Evolutionary conservation across 2,113 vertebrate species (phyloP), one percentile per base, ranked within the genome.

Genomic region (Lophotis ruficrista): DNA sequence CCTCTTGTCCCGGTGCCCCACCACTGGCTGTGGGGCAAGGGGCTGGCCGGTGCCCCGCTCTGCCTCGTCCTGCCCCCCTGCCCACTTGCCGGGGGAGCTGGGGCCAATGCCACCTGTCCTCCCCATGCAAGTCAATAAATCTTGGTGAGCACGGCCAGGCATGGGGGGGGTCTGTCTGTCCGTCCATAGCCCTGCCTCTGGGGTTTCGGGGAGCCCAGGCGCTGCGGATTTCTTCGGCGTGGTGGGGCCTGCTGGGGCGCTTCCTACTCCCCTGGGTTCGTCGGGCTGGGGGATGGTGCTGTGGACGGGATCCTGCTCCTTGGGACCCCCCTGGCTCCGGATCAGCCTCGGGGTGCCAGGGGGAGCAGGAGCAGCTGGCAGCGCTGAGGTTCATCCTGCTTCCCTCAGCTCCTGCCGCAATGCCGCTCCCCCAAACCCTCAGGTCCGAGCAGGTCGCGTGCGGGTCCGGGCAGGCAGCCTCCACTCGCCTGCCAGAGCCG

Each of bases 151-250:
- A 87, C 31, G 4, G 31, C 41, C 38, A 27, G 51, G 60, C 70
- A 65, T 0, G 0, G 38, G 6, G 27, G 8, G 2, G 15, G 7
- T 79, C 17, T 61, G 31, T 92, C 60, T 13, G 18, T 92, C 77
- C 9, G 21, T 90, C 45, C 2, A 1, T 15, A 47, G 35, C 2
- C 1, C 38, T 89, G 38, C 31, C 50, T 0, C 1, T 1, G 3
- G 31, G 14, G 37, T 73, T 37, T 50, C 1, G 2, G 41, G 18
- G 17, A 51, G 28, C 27, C 6, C 9, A 28, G 33, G 21, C 66
- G 6, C 57, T 0, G 2, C 0, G 0, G 38, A 33, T 83, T 85
- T 54, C 60, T 37, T 82, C 0, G 0, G 61, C 0, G 2, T 4
- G 6, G 14, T 30, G 76, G 8, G 2, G 15, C 71, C 83, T 91